Evolutionary conservation across 2,888 invertebrate genomes (phyloP).

Genomic region (Noctuana brunneofusca): DNA sequence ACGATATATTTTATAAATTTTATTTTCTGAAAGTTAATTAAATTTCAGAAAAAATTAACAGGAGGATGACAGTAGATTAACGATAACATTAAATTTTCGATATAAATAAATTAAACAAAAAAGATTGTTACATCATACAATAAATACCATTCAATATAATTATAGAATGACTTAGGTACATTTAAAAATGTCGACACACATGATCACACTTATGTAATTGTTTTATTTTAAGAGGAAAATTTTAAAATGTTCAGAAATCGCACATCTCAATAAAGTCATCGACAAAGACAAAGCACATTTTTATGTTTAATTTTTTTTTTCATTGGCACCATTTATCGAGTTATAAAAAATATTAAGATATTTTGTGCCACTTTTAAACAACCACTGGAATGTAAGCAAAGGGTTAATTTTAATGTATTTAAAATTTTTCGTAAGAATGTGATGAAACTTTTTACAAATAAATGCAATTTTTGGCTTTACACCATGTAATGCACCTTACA

Average conservation of each 20-base stretch:
- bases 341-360: conserved; percentile 37
- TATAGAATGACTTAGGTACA: not conserved
- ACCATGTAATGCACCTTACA: conserved; percentile 25
- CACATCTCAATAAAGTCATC: conserved; percentile 28
- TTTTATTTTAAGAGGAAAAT: conserved; percentile 30
- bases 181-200: conserved; percentile 21
- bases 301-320: conserved; percentile 30
- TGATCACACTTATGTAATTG: conserved; percentile 6
- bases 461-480: conserved; percentile 15
- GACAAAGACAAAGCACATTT: conserved; percentile 23
- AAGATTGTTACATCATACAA: conserved; percentile 5
- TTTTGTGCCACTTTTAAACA: conserved; percentile 36
- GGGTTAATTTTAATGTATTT: conserved; percentile 10
- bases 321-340: conserved; percentile 39
- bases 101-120: conserved; percentile 20
- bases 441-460: conserved; percentile 13
- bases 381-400: conserved; percentile 33
- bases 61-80: conserved; percentile 25
- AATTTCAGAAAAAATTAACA: conserved; percentile 30
- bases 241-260: conserved; percentile 32
- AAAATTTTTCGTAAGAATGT: conserved; percentile 1
- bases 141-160: conserved; percentile 10
- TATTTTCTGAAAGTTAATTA: conserved; percentile 23
- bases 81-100: conserved; percentile 31
- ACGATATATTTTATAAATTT: not conserved